Evolutionary conservation across 2,888 invertebrate species (phyloP), one percentile per base, ranked within the genome.

Genomic region (Cetonia aurata): DNA sequence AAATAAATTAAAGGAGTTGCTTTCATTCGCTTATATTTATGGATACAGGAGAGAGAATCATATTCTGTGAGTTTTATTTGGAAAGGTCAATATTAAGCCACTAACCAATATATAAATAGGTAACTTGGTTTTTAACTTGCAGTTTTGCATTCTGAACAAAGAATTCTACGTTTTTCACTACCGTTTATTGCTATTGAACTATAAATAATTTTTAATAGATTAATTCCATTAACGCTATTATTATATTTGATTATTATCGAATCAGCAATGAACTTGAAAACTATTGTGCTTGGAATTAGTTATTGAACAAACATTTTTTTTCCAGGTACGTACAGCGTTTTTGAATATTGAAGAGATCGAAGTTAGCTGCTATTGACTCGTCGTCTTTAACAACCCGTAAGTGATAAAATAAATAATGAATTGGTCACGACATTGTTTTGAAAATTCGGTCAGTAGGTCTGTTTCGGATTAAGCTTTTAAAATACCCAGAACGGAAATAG

Each of bases 381-480:
- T 31, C 6, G 31, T 17, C 48, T 13, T n/a, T 44, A 8, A 48
- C 13, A 33, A 62, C 33, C 48, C 33, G 62, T 62, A 62, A 62
- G 62, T 62, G 48, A 50, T 62, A 62, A 62, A 33, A 48, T 62
- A 62, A 48, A 62, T 62, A 62, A 62, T 48, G 33, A 48, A 33
- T 62, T 62, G 9, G 62, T 33, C 62, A 62, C 33, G 48, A 15
- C 15, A 62, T 62, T 48, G 33, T 62, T 48, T 13, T 15, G 48
- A 48, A 62, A 62, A 62, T 62, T 62, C 62, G 62, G 48, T 62
- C 62, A 48, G 62, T 62, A 62, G 48, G 62, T 62, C 62, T 50
- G 37, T 62, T 62, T 46, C 33, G 15, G 48, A 62, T 62, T 48
- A 62, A 62, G 31, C 33, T 48, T 62, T 50, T 62, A 62, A 62